phyloP scores from a whole-genome alignment of 2,113 vertebrate species.

The Ploceus nigricollis region DNA sequence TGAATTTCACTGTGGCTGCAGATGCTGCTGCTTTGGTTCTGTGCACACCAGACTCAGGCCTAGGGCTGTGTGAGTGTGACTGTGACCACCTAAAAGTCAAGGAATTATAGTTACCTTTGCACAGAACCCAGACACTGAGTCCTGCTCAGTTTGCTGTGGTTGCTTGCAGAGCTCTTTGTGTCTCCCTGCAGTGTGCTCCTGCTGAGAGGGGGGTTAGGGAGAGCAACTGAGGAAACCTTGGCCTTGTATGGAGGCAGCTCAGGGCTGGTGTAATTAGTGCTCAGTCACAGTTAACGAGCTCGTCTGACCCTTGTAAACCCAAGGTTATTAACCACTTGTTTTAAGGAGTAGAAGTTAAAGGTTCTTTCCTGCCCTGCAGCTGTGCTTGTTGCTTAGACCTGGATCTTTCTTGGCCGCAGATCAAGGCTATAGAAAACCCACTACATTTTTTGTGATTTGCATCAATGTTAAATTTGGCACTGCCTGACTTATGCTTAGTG shows the following conservation, averaged over 20 bases:
- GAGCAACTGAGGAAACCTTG: background rate
- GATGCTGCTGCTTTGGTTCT: background rate
- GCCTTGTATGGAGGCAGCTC: background rate
- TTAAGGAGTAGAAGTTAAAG: background rate
- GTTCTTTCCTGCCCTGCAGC: background rate
- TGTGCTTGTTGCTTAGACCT: background rate
- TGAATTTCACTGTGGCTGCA: background rate
- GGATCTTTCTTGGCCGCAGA: background rate
- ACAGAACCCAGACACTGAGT: rapidly evolving
- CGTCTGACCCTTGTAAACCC: background rate
- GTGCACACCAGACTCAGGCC: background rate
- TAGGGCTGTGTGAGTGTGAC: background rate
- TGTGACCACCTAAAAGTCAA: background rate
- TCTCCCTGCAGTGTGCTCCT: background rate
- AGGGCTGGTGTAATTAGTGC: background rate
- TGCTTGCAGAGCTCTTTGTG: background rate
- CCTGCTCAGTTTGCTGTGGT: background rate
- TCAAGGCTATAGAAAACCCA: background rate
- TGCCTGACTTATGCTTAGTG: background rate
- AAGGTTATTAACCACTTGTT: background rate
- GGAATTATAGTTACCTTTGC: background rate
- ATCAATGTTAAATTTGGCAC: background rate
- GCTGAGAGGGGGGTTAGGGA: background rate
- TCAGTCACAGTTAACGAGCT: background rate
- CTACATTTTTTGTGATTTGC: background rate